Conservation (phyloP, 2,113 vertebrate species). For the Oryctolagus cuniculus region DNA sequence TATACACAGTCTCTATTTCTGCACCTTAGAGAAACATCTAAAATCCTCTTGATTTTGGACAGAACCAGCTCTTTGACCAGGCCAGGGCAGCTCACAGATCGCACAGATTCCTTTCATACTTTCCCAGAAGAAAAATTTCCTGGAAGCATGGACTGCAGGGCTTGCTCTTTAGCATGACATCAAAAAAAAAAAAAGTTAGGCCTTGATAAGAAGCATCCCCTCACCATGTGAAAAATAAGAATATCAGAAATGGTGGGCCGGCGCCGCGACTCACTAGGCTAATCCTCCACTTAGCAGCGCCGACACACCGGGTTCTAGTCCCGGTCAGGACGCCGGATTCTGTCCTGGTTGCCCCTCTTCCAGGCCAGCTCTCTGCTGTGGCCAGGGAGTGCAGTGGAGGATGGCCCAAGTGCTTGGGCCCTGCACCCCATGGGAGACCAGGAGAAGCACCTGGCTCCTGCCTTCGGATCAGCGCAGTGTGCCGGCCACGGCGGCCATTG, state of each 20-base stretch:
- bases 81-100: slow-evolving; percentile 23
- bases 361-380: too few species aligned
- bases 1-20: neutral
- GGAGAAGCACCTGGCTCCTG: too few species aligned
- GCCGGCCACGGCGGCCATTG: too few species aligned
- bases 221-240: neutral
- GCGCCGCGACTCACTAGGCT: too few species aligned
- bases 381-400: too few species aligned
- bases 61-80: slow-evolving; percentile 10
- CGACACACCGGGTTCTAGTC: too few species aligned
- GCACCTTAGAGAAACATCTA: slow-evolving; percentile 64
- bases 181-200: slow-evolving; percentile 15
- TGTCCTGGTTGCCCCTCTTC: too few species aligned
- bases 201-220: slow-evolving; percentile 35
- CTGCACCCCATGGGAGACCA: too few species aligned
- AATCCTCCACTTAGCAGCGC: too few species aligned
- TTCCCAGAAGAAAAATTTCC: slow-evolving; percentile 76
- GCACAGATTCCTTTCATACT: slow-evolving; percentile 71
- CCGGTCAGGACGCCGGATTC: too few species aligned
- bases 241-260: neutral
- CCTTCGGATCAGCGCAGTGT: too few species aligned
- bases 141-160: slow-evolving; percentile 56
- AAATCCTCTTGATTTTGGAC: slow-evolving; percentile 66
- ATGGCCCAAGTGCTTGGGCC: too few species aligned
- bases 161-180: slow-evolving; percentile 46